Percentiles rank a stretch among this genome's conserved stretches.
Conservation (phyloP, 2,888 invertebrate species). For the Leptinotarsa tumamoca region DNA sequence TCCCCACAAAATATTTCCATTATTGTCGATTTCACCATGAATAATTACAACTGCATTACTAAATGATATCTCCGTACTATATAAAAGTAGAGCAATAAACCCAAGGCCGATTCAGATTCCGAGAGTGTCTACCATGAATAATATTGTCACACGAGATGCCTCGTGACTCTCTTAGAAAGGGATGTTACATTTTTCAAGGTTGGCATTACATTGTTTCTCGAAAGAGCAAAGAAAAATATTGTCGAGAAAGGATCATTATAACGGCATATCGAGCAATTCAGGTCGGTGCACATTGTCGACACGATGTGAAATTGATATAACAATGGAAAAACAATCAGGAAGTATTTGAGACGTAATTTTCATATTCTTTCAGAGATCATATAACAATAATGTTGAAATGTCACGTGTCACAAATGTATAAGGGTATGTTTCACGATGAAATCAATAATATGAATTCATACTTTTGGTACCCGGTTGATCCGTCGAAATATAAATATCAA, state of each 20-base stretch:
- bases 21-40: no score
- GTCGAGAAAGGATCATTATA: background rate
- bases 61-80: background rate
- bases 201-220: constrained; percentile 24
- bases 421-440: no score
- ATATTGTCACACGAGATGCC: constrained; percentile 45
- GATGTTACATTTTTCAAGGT: constrained; percentile 45
- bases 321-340: background rate
- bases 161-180: constrained; percentile 47
- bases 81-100: background rate
- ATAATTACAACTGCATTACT: no score
- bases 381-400: no score
- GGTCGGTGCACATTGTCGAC: background rate
- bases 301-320: background rate
- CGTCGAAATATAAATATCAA: no score
- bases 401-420: no score
- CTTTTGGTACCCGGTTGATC: no score
- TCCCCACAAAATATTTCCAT: no score
- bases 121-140: constrained; percentile 29
- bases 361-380: no score
- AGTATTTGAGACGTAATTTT: no score
- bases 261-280: constrained; percentile 1
- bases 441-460: no score
- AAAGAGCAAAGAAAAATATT: constrained; percentile 4
- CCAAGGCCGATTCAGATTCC: constrained; percentile 36